phyloP scores from a whole-genome alignment of 2,797 vertebrate species.

The Ispidina lecontei region DNA sequence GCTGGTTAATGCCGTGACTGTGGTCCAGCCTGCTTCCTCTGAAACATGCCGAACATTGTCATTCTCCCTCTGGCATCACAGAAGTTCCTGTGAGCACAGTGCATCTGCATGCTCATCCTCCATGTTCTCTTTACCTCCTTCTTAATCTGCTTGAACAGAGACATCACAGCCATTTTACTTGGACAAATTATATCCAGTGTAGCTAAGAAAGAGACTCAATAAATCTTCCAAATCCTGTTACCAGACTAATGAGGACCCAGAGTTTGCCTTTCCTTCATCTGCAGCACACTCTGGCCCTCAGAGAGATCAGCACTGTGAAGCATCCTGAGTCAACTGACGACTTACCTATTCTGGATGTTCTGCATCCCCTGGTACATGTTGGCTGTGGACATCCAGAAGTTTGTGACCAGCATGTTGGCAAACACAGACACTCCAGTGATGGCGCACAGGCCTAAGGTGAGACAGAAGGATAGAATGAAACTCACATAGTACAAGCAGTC shows the following conservation, averaged over 20 bases:
- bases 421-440: constrained; percentile 92
- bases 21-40: not conserved
- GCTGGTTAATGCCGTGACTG: not conserved
- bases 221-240: not conserved
- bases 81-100: not conserved
- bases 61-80: not conserved
- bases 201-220: not conserved
- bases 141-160: not conserved
- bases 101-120: not conserved
- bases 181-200: not conserved
- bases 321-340: not conserved
- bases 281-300: not conserved
- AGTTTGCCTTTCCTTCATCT: not conserved
- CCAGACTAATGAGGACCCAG: not conserved
- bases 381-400: constrained; percentile 85
- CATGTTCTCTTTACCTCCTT: rapidly evolving
- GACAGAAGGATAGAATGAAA: not conserved
- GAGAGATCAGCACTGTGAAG: not conserved
- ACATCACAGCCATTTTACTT: not conserved
- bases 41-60: rapidly evolving
- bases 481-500: not conserved
- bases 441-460: constrained; percentile 83
- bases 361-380: constrained; percentile 77
- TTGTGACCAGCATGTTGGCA: constrained; percentile 91
- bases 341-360: constrained; percentile 80